Percentiles rank a stretch among this genome's conserved stretches.
These are phyloP conservation scores for Aplysina aerophoba DNA, from an alignment of 37 sponge, comb jelly and placozoan genomes.

Conservation along the genomic window DNA sequence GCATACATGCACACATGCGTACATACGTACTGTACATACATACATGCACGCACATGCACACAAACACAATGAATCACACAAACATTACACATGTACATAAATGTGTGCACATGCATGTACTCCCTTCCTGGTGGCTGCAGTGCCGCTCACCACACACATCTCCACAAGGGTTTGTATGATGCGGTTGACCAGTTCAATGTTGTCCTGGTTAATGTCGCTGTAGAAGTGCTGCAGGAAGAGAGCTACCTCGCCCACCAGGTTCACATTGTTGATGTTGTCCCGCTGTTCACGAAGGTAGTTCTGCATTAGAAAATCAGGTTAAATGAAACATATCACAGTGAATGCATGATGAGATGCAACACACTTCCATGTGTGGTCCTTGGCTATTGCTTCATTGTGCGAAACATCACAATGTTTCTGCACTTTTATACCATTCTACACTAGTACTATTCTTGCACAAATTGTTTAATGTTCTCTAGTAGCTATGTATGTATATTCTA, in stretches of 20 bases:
- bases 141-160: conserved; percentile 44
- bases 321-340: not conserved
- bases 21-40: not conserved
- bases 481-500: no score
- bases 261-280: conserved; percentile 62
- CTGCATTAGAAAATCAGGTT: not conserved
- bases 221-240: conserved; percentile 55
- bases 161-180: conserved; percentile 57
- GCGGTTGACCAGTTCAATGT: conserved; percentile 51
- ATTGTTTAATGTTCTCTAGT: no score
- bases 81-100: not conserved
- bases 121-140: no score
- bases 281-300: conserved; percentile 60
- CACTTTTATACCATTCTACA: no score
- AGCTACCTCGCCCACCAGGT: conserved; percentile 59
- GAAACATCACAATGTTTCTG: no score
- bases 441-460: no score
- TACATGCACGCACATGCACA: not conserved
- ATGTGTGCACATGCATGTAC: no score
- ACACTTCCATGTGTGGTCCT: no score
- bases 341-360: no score
- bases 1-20: not conserved
- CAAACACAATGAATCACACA: not conserved
- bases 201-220: conserved; percentile 47
- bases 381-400: no score